A percentile compares a stretch with the other conserved stretches of the same genome.
Conservation (phyloP, 2,113 vertebrate genomes). For the Chunga burmeisteri region DNA sequence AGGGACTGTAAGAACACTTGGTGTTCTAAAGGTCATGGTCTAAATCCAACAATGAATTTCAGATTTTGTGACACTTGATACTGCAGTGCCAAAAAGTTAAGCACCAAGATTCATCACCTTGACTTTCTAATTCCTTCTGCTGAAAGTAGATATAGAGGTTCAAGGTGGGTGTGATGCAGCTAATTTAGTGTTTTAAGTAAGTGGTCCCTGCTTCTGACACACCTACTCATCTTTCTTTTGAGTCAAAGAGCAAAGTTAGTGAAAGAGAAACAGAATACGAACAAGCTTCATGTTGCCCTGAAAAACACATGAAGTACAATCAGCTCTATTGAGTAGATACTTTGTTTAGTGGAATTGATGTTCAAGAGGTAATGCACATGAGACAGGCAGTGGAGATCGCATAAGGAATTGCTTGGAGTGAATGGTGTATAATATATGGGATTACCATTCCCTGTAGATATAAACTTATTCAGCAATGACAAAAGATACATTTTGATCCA, state of each 20-base stretch:
- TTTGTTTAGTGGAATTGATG: not conserved
- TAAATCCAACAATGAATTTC: constrained; percentile 1
- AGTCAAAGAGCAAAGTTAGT: not conserved
- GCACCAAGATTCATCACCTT: not conserved
- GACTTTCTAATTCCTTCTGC: not conserved
- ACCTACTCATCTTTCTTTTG: not conserved
- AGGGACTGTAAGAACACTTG: not conserved
- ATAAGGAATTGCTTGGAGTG: not conserved
- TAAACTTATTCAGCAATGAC: not conserved
- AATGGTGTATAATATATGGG: not conserved
- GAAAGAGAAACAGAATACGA: not conserved
- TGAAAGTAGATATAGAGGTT: not conserved
- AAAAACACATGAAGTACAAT: not conserved
- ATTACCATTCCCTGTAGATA: not conserved
- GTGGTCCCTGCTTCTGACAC: not conserved
- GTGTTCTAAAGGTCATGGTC: constrained; percentile 20
- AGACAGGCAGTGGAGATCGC: not conserved
- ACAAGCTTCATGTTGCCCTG: not conserved
- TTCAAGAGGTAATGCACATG: not conserved
- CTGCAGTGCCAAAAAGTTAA: not conserved
- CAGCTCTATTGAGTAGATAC: not conserved
- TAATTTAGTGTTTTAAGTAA: not conserved
- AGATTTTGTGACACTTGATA: constrained; percentile 10
- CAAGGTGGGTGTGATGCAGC: not conserved
- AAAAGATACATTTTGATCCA: not conserved